Evolutionary conservation across 2,888 invertebrate genomes (phyloP).

Genomic region (Ochropacha duplaris): DNA sequence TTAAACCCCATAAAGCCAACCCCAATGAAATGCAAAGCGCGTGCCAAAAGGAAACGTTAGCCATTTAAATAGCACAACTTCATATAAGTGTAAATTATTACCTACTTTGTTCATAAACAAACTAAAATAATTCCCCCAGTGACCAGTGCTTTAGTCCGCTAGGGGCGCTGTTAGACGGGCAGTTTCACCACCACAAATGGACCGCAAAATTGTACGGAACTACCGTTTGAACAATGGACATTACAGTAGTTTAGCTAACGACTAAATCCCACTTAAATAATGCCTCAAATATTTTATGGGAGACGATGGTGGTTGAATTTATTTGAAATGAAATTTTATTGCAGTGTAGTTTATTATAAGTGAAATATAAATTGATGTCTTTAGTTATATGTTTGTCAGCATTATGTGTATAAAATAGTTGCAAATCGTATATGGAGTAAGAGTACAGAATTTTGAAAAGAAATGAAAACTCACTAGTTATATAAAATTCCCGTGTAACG

Average conservation of each 20-base stretch:
- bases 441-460: no score
- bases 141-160: conserved; percentile 22
- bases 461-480: no score
- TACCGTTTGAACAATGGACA: conserved; percentile 56
- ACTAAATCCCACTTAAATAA: conserved; percentile 53
- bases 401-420: no score
- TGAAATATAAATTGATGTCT: neutral
- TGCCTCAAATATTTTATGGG: conserved; percentile 45
- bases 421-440: no score
- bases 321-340: conserved; percentile 1
- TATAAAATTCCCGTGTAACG: no score
- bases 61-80: neutral
- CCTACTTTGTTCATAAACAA: conserved; percentile 9
- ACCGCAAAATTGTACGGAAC: conserved; percentile 57
- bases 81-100: conserved; percentile 5
- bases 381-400: neutral
- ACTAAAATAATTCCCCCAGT: conserved; percentile 14
- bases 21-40: neutral
- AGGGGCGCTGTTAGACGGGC: conserved; percentile 32
- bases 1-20: neutral
- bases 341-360: neutral
- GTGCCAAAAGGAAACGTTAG: neutral
- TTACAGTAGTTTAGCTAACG: conserved; percentile 61
- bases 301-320: conserved; percentile 15
- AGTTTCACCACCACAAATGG: conserved; percentile 47